These are phyloP conservation scores for Drosophila kohkoa DNA, from an alignment of 1,140 invertebrate genomes.

Conservation along the genomic window DNA sequence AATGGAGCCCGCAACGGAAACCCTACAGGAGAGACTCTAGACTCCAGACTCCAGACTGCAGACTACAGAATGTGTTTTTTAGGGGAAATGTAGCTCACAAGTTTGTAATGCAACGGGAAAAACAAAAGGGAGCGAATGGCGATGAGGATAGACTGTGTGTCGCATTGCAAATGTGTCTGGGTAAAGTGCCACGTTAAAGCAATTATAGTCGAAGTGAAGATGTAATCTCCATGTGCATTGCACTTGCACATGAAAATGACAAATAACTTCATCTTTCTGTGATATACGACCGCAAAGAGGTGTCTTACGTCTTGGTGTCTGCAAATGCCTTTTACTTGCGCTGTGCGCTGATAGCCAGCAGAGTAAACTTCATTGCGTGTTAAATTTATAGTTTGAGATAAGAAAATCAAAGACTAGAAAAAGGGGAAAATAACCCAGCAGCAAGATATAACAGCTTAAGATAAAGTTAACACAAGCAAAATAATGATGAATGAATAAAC, in stretches of 20 bases:
- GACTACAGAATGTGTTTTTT: background rate
- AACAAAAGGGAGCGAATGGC: background rate
- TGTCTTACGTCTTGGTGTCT: background rate
- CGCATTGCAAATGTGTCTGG: slow-evolving; percentile 46
- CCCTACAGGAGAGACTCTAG: slow-evolving; percentile 8
- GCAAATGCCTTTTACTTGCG: no score
- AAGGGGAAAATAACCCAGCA: no score
- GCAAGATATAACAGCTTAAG: no score
- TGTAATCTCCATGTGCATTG: slow-evolving; percentile 60
- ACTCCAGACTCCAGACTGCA: background rate
- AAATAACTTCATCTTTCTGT: slow-evolving; percentile 58
- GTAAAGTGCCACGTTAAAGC: slow-evolving; percentile 70
- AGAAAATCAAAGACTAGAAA: no score
- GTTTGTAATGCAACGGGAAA: background rate
- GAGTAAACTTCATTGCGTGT: no score
- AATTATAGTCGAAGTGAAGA: slow-evolving; percentile 79
- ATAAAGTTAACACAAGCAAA: no score
- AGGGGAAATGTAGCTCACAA: background rate
- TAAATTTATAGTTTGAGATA: no score
- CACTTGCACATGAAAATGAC: slow-evolving; percentile 61
- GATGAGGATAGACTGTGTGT: slow-evolving; percentile 15
- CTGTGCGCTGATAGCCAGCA: background rate
- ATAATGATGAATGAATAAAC: no score
- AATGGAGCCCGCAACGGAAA: slow-evolving; percentile 31
- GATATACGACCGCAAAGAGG: slow-evolving; percentile 11